Conservation (phyloP, 2,888 invertebrate genomes). For the Galerucella calmariensis region DNA sequence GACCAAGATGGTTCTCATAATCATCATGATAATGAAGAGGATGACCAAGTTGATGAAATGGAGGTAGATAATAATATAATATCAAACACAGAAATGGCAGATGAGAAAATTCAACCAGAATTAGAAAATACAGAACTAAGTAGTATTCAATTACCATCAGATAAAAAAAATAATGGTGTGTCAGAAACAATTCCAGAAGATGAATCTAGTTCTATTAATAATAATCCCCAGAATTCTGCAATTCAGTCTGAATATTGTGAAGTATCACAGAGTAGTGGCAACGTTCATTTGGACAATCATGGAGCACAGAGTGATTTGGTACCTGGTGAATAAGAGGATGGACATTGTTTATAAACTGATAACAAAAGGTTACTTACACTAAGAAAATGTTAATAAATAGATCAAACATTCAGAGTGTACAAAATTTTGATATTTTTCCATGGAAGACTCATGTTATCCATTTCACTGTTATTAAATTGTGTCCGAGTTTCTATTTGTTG, state of each 20-base stretch:
- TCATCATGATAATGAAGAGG: slow-evolving; percentile 16
- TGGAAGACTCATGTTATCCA: not conserved
- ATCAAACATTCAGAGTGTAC: not conserved
- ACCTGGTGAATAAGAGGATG: not conserved
- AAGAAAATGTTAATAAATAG: not conserved
- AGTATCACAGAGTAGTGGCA: not conserved
- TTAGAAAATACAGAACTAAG: slow-evolving; percentile 3
- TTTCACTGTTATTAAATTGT: not conserved
- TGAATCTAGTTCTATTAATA: not conserved
- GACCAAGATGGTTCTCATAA: slow-evolving; percentile 27
- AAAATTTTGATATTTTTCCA: slow-evolving; percentile 3
- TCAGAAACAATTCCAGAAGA: not conserved
- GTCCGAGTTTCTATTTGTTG: not conserved
- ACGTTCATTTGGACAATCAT: slow-evolving; percentile 21
- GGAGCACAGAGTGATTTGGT: slow-evolving; percentile 21
- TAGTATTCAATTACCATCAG: slow-evolving; percentile 9
- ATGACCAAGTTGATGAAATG: slow-evolving; percentile 9
- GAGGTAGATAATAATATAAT: not conserved
- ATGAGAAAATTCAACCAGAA: not conserved
- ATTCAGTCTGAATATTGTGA: slow-evolving; percentile 13
- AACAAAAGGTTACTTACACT: not conserved
- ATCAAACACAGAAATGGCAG: not conserved
- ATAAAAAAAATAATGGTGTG: not conserved
- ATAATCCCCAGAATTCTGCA: slow-evolving; percentile 1
- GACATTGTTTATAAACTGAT: not conserved